phyloP scores from a whole-genome alignment of 2,888 invertebrate genomes.

The Brenthis ino region DNA sequence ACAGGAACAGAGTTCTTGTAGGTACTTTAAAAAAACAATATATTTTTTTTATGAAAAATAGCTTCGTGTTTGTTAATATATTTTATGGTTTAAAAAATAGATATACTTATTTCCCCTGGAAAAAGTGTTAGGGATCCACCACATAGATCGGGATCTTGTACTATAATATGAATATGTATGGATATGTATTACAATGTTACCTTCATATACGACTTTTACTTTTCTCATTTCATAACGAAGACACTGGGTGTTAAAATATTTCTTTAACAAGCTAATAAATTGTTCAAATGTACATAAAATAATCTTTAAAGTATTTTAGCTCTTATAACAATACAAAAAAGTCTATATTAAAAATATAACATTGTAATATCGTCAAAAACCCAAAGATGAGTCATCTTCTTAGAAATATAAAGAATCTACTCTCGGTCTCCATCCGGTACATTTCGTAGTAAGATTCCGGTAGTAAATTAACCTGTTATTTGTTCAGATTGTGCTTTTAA shows the following conservation, averaged over 20 bases:
- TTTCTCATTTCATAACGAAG: conserved; percentile 23
- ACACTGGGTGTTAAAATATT: conserved; percentile 9
- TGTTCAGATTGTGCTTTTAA: not conserved
- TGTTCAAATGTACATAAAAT: conserved; percentile 9
- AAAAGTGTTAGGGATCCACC: too few species aligned
- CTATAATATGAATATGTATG: not conserved
- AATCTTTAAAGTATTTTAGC: not conserved
- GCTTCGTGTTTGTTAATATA: too few species aligned
- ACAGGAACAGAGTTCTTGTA: too few species aligned
- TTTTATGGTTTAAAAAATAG: too few species aligned
- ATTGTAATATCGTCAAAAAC: conserved; percentile 18
- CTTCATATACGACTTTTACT: conserved; percentile 20
- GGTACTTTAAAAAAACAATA: too few species aligned
- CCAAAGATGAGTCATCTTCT: conserved; percentile 52
- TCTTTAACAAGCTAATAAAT: conserved; percentile 20
- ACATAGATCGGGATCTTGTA: too few species aligned
- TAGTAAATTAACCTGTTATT: conserved; percentile 15
- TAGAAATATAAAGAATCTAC: conserved; percentile 57
- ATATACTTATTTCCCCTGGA: too few species aligned
- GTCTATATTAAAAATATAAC: not conserved
- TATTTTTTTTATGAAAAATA: too few species aligned
- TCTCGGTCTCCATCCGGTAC: conserved; percentile 56
- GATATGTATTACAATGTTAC: not conserved
- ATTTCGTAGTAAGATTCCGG: conserved; percentile 38
- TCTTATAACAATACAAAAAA: not conserved